Evolutionary conservation across 2,113 vertebrate species (phyloP).

Genomic region (Pongo pygmaeus): DNA sequence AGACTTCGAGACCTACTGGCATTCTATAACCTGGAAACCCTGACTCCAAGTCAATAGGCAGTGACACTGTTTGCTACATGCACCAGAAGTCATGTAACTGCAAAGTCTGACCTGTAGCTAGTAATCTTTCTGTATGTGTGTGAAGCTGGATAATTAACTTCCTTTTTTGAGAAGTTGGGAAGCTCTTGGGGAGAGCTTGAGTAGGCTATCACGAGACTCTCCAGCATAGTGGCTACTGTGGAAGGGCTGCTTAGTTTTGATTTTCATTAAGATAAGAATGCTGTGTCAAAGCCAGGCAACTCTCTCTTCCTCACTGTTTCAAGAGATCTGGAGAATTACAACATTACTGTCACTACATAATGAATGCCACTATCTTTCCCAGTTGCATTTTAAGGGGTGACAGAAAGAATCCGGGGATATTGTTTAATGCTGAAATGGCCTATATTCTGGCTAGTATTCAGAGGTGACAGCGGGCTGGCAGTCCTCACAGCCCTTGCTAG

Average conservation of each 20-base stretch:
- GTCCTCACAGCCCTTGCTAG: no score
- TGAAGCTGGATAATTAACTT: slow-evolving; percentile 32
- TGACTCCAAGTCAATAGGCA: not conserved
- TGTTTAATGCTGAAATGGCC: not conserved
- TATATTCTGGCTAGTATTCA: not conserved
- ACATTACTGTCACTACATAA: not conserved
- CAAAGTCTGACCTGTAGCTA: not conserved
- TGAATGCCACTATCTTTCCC: not conserved
- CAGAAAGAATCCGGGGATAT: not conserved
- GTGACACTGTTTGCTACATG: not conserved
- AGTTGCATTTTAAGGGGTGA: not conserved
- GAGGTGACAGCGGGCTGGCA: no score
- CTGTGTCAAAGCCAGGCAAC: slow-evolving; percentile 8
- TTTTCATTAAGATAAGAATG: slow-evolving; percentile 62
- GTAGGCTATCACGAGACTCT: slow-evolving; percentile 23
- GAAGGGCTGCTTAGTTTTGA: slow-evolving; percentile 32
- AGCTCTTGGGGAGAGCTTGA: not conserved
- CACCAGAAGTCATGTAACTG: not conserved
- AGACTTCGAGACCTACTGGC: not conserved
- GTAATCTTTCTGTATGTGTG: not conserved
- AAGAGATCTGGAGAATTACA: slow-evolving; percentile 11
- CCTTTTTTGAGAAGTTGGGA: not conserved
- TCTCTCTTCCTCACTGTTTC: slow-evolving; percentile 3
- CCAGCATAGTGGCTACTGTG: not conserved
- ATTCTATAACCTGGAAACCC: not conserved